Conservation (phyloP, 35 echinoderm and acorn worm species). For the Patiria miniata region DNA sequence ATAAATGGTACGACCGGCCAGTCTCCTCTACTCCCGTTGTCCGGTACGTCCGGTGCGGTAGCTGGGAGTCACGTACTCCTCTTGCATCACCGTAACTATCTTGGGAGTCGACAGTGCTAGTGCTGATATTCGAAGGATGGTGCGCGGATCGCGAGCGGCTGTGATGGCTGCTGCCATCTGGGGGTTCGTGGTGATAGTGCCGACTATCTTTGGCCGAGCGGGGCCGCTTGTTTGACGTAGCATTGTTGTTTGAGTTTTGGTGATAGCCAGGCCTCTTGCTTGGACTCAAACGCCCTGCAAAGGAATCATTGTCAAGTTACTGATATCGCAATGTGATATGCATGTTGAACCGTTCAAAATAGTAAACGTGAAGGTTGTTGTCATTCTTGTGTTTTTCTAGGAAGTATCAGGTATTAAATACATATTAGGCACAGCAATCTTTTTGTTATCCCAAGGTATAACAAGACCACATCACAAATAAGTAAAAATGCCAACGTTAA, state of each 20-base stretch:
- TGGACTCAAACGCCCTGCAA: conserved; percentile 60
- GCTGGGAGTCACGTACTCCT: conserved; percentile 6
- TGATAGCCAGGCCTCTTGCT: conserved; percentile 36
- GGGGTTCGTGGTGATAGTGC: neutral
- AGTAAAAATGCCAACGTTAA: no score
- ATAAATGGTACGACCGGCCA: conserved; percentile 94
- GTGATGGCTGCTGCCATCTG: neutral
- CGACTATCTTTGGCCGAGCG: conserved; percentile 28
- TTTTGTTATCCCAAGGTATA: no score
- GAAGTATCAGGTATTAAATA: no score
- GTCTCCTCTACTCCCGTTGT: conserved; percentile 42
- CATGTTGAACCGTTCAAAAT: no score
- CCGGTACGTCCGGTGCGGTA: conserved; percentile 27
- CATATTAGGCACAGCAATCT: no score
- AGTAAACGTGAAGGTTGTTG: no score
- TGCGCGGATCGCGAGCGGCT: neutral
- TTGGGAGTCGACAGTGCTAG: conserved; percentile 54
- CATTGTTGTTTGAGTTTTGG: conserved; percentile 41
- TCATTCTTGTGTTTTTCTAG: no score
- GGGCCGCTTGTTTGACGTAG: conserved; percentile 44
- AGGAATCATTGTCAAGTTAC: neutral
- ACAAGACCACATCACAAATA: no score
- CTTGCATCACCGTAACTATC: conserved; percentile 43
- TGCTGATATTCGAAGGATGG: conserved; percentile 56
- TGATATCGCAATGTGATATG: no score